phyloP scores from a whole-genome alignment of 2,888 invertebrate genomes.

The Apodemia zela region DNA sequence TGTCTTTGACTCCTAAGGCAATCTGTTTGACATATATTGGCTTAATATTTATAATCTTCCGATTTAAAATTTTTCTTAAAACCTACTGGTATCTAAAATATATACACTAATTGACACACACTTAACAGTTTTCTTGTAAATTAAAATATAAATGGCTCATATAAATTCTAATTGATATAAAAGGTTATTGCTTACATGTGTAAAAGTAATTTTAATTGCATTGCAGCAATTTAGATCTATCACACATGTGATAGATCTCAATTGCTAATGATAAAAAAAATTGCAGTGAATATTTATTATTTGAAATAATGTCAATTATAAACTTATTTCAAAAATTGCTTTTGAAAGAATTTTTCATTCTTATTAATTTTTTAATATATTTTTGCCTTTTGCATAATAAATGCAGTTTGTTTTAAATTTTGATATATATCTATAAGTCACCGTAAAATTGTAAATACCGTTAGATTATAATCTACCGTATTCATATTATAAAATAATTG shows the following conservation, averaged over 20 bases:
- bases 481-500: no score
- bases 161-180: neutral
- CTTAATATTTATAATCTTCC: slow-evolving; percentile 2
- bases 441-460: no score
- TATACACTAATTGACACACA: neutral
- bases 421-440: no score
- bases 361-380: no score
- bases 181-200: neutral
- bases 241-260: neutral
- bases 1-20: slow-evolving; percentile 56
- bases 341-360: no score
- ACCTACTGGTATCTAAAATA: slow-evolving; percentile 11
- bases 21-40: slow-evolving; percentile 40
- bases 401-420: no score
- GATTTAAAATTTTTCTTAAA: neutral
- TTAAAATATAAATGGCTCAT: slow-evolving; percentile 8
- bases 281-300: neutral
- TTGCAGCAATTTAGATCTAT: neutral
- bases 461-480: no score
- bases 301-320: neutral
- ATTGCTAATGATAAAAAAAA: no score
- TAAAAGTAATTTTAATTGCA: neutral
- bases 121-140: neutral
- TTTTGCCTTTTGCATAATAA: no score
- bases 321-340: no score